These are phyloP conservation scores for Stenurella melanura DNA, from an alignment of 2,888 invertebrate genomes.

Conservation along the genomic window DNA sequence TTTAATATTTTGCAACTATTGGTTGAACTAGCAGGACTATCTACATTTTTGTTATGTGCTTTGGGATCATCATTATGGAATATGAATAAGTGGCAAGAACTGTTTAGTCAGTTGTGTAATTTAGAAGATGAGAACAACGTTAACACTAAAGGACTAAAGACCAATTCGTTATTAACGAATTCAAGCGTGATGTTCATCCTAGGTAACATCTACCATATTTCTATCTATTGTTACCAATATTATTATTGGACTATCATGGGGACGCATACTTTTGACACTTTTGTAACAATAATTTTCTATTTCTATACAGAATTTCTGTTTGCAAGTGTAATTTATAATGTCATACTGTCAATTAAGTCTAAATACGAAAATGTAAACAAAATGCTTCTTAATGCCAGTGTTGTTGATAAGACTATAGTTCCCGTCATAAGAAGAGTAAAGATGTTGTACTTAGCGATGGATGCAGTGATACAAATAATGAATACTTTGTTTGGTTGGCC, in stretches of 20 bases:
- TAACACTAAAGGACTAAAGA: background rate
- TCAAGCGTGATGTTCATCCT: background rate
- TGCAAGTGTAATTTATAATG: background rate
- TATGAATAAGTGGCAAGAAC: background rate
- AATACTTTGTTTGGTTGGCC: conserved; percentile 8
- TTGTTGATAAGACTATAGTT: background rate
- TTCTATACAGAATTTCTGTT: background rate
- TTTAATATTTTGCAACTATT: background rate
- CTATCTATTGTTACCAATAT: background rate
- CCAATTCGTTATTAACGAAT: background rate
- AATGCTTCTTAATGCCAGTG: background rate
- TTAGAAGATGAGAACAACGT: background rate
- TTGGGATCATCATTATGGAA: conserved; percentile 11
- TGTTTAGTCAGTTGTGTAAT: background rate
- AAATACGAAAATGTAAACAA: conserved; percentile 1
- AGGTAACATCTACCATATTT: background rate
- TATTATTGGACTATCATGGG: background rate
- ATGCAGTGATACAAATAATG: background rate
- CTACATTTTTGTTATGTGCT: background rate
- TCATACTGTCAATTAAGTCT: background rate
- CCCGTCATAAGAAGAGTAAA: background rate
- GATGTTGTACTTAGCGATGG: background rate
- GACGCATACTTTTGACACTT: background rate
- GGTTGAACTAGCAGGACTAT: background rate
- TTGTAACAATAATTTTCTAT: background rate